Evolutionary conservation across 2,888 invertebrate species (phyloP).

Genomic region (Dicroscelio sp.): DNA sequence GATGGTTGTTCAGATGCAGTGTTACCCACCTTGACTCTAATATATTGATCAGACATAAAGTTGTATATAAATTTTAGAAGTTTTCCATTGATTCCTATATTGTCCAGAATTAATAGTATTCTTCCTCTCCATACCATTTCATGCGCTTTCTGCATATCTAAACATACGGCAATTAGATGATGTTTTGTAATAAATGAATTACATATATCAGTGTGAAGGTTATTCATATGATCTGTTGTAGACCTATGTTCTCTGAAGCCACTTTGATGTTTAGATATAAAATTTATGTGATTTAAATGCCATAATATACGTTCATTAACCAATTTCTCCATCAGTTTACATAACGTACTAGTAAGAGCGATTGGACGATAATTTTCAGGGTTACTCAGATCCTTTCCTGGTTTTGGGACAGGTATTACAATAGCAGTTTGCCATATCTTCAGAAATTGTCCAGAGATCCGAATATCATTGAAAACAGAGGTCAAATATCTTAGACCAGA

Average conservation of each 20-base stretch:
- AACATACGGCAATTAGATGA: conserved; percentile 47
- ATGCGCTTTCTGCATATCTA: conserved; percentile 77
- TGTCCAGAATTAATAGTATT: conserved; percentile 55
- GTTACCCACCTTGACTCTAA: conserved; percentile 43
- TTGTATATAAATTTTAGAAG: conserved; percentile 60
- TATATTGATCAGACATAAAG: conserved; percentile 61
- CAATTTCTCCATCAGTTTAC: conserved; percentile 72
- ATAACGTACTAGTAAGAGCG: conserved; percentile 56
- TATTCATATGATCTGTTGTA: conserved; percentile 67
- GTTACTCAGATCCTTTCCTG: conserved; percentile 23
- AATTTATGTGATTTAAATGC: conserved; percentile 41
- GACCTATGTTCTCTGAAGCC: conserved; percentile 4
- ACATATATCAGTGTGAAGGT: conserved; percentile 66
- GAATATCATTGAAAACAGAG: conserved; percentile 46
- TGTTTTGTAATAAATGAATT: conserved; percentile 68
- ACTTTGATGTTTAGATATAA: conserved; percentile 56
- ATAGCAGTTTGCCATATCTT: conserved; percentile 30
- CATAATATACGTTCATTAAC: conserved; percentile 43
- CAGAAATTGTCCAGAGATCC: neutral
- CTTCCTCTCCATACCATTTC: conserved; percentile 76
- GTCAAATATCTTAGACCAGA: conserved; percentile 4
- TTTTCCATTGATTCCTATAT: conserved; percentile 52
- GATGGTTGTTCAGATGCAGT: conserved; percentile 16
- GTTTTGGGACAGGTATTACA: conserved; percentile 57
- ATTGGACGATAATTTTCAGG: conserved; percentile 65